A percentile compares a stretch with the other conserved stretches of the same genome.
Evolutionary conservation across 2,113 vertebrate species (phyloP).

Genomic region (Pollimyrus isidori): DNA sequence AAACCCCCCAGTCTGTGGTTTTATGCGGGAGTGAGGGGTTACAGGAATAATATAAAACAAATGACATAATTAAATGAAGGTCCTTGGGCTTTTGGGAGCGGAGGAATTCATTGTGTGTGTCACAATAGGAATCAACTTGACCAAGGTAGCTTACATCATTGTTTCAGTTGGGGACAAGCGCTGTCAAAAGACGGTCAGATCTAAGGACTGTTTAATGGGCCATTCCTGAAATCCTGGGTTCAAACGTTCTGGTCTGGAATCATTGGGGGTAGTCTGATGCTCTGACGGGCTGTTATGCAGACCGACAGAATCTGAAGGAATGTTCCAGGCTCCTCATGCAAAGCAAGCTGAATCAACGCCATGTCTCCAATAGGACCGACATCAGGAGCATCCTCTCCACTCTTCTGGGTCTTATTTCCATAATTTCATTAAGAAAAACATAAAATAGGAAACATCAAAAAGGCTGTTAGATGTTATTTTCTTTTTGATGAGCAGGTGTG

Average conservation of each 20-base stretch:
- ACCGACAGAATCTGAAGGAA: conserved; percentile 12
- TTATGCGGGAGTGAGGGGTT: neutral
- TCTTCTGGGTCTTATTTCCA: neutral
- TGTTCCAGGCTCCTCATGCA: conserved; percentile 18
- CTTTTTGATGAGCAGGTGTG: neutral
- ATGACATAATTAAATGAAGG: conserved; percentile 7
- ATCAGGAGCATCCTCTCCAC: neutral
- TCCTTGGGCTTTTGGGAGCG: neutral
- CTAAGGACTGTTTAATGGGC: conserved; percentile 16
- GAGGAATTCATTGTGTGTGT: conserved; percentile 14
- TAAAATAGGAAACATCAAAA: neutral
- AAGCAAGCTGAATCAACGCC: conserved; percentile 25
- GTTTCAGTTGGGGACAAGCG: conserved; percentile 14
- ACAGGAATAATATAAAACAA: neutral
- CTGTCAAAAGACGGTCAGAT: conserved; percentile 19
- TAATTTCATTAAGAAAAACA: neutral
- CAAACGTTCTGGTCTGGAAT: conserved; percentile 14
- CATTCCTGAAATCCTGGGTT: conserved; percentile 12
- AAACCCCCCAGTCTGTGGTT: neutral
- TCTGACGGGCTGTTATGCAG: conserved; percentile 14
- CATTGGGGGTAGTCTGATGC: conserved; percentile 24
- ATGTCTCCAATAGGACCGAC: neutral
- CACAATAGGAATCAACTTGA: conserved; percentile 19
- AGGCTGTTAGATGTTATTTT: neutral
- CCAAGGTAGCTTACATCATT: conserved; percentile 23